These are phyloP conservation scores for Sitophilus oryzae DNA, from an alignment of 1,140 invertebrate species.

Conservation along the genomic window DNA sequence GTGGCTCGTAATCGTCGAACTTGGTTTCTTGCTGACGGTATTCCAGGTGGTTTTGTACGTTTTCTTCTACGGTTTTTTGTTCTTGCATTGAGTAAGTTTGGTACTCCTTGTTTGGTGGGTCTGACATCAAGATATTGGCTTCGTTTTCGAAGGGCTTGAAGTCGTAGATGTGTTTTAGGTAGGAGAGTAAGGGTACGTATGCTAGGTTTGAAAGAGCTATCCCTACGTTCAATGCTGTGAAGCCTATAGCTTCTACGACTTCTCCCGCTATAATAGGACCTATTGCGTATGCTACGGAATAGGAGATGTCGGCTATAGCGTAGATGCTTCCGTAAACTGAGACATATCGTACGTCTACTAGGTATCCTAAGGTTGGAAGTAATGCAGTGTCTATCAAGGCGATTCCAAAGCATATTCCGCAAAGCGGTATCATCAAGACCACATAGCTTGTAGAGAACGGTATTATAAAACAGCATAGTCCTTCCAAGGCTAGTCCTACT, in stretches of 20 bases:
- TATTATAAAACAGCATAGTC: constrained; percentile 91
- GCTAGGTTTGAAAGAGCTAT: constrained; percentile 92
- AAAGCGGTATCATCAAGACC: constrained; percentile 95
- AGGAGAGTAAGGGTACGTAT: constrained; percentile 87
- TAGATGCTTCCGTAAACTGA: constrained; percentile 99
- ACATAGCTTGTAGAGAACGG: constrained; percentile 90
- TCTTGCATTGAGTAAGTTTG: constrained; percentile 91
- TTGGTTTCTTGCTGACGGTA: constrained; percentile 67
- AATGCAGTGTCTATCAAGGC: constrained; percentile 97
- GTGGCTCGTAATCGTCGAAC: constrained; percentile 51
- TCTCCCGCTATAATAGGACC: constrained; percentile 97
- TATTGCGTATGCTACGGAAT: constrained; percentile 96
- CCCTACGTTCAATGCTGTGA: constrained; percentile 88
- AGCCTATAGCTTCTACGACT: constrained; percentile 92
- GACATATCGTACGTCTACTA: constrained; percentile 96
- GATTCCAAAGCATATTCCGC: constrained; percentile 97
- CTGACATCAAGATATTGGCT: constrained; percentile 85
- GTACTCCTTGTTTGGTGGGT: constrained; percentile 87
- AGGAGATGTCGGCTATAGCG: constrained; percentile 99
- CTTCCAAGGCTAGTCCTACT: constrained; percentile 87
- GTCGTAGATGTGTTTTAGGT: constrained; percentile 88
- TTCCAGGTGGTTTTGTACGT: constrained; percentile 76
- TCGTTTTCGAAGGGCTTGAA: constrained; percentile 94
- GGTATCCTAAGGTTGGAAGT: constrained; percentile 90
- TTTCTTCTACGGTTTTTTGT: constrained; percentile 63